phyloP scores from a whole-genome alignment of 2,113 vertebrate species.

The Capreolus pygargus region DNA sequence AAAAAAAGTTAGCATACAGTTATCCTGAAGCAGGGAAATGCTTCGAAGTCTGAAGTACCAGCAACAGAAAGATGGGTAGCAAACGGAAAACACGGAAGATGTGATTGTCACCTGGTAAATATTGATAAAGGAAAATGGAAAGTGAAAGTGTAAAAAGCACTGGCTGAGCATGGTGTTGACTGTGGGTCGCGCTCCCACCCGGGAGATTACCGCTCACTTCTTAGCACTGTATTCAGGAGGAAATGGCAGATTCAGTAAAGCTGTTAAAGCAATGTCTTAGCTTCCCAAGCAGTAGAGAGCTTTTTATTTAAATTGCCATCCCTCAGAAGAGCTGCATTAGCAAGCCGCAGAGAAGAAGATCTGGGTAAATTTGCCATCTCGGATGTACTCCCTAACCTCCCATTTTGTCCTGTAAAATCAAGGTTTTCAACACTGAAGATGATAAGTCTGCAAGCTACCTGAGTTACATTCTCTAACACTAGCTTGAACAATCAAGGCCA shows the following conservation, averaged over 20 bases:
- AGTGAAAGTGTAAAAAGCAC: constrained; percentile 61
- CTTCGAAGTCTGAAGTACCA: neutral
- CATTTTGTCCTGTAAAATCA: constrained; percentile 52
- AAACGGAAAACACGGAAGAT: constrained; percentile 5
- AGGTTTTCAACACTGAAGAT: neutral
- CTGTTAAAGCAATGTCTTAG: constrained; percentile 54
- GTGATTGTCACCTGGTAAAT: constrained; percentile 52
- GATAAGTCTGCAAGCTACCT: neutral
- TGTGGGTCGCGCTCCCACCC: constrained; percentile 21
- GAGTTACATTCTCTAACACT: constrained; percentile 24
- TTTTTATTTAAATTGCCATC: constrained; percentile 63
- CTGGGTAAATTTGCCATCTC: neutral
- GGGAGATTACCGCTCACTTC: constrained; percentile 57
- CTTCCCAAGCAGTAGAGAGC: constrained; percentile 44
- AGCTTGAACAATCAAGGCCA: constrained; percentile 9
- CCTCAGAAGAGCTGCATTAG: constrained; percentile 30
- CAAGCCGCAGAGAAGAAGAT: constrained; percentile 34
- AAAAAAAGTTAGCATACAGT: neutral
- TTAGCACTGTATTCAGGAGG: constrained; percentile 52
- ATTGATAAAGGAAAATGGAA: constrained; percentile 63
- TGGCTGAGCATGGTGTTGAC: constrained; percentile 35
- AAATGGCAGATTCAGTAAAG: constrained; percentile 53
- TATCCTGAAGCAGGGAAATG: neutral
- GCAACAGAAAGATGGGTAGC: constrained; percentile 33
- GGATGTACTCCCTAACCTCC: constrained; percentile 5